Percentiles rank a stretch among this genome's conserved stretches.
phyloP scores from a whole-genome alignment of 1,140 invertebrate genomes.

The Drosophila micromelanica region DNA sequence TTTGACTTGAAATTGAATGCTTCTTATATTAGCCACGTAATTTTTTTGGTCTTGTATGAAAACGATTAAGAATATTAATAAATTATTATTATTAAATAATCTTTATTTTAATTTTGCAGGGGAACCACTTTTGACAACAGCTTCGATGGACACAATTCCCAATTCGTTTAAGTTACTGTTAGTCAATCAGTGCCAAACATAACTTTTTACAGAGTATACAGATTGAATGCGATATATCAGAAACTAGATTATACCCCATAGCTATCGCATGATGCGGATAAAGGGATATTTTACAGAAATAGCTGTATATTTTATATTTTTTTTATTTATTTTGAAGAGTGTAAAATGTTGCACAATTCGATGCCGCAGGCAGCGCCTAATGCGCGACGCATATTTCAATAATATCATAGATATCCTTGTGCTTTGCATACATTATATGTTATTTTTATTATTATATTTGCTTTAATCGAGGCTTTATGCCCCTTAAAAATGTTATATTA shows the following conservation, averaged over 20 bases:
- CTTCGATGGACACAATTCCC: too few relatives aligned
- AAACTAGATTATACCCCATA: slow-evolving; percentile 13
- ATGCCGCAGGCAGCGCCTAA: slow-evolving; percentile 58
- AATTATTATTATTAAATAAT: too few relatives aligned
- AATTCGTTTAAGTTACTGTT: too few relatives aligned
- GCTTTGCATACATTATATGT: neutral
- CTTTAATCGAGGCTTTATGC: slow-evolving; percentile 35
- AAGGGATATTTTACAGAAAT: slow-evolving; percentile 31
- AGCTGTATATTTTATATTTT: slow-evolving; percentile 32
- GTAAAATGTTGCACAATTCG: slow-evolving; percentile 59
- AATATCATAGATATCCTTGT: slow-evolving; percentile 43
- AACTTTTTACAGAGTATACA: neutral
- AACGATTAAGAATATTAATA: too few relatives aligned
- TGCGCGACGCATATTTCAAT: slow-evolving; percentile 54
- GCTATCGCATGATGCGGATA: slow-evolving; percentile 8
- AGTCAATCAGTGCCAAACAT: too few relatives aligned
- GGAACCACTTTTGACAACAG: too few relatives aligned
- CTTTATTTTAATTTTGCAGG: too few relatives aligned
- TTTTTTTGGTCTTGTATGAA: too few relatives aligned
- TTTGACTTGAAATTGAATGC: too few relatives aligned
- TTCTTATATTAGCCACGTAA: too few relatives aligned
- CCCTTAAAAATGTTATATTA: slow-evolving; percentile 71
- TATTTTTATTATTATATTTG: slow-evolving; percentile 8
- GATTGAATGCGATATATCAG: neutral
- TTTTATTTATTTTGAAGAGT: slow-evolving; percentile 45